Base-by-base conservation (phyloP, 2,113 vertebrate genomes). In the Ellobius talpinus region DNA sequence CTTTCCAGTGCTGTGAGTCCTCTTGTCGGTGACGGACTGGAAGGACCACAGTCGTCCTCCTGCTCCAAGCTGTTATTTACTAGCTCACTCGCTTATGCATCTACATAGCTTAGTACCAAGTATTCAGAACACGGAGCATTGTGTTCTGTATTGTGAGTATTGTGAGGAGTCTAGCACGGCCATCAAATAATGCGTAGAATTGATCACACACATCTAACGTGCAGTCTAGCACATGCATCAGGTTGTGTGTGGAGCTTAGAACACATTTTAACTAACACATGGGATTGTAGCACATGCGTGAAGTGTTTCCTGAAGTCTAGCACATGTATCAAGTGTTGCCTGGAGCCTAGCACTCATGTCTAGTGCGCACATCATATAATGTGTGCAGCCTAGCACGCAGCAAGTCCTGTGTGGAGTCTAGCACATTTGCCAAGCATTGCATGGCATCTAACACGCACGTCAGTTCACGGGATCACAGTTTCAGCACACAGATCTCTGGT, bases 11-110 rank as follows among this genome's bases (percentile, higher is more conserved):
- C 70, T 42, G 45, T 39, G 29, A 68, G 31, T 61, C 36, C 4
- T 95, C 94, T 97, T 19, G 23, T 73, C 81, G 88, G 86, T 96
- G 76, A 11, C 68, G 77, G 47, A 8, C 58, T 36, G 55, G 87
- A 85, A 72, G 76, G 63, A 73, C 76, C 11, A 14, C 1, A 33
- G n/a, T 81, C 36, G 87, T 73, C 58, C 36, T 87, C 42, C 9
- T 89, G 3, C 4, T 77, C 19, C 81, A 74, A 65, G 68, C 36
- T 77, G 36, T 21, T 77, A 74, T 52, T 93, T 74, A 68, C 23
- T 66, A 70, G 26, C 82, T 58, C 45, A 68, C 63, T 89, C 86
- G 47, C 58, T 16, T 70, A 19, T 66, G 55, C 0, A 45, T 55
- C 65, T 55, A 52, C 47, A 65, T 65, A 61, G 70, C 19, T 91